Conservation (phyloP, 2,888 invertebrate genomes). For the Coleophora flavipennella region DNA sequence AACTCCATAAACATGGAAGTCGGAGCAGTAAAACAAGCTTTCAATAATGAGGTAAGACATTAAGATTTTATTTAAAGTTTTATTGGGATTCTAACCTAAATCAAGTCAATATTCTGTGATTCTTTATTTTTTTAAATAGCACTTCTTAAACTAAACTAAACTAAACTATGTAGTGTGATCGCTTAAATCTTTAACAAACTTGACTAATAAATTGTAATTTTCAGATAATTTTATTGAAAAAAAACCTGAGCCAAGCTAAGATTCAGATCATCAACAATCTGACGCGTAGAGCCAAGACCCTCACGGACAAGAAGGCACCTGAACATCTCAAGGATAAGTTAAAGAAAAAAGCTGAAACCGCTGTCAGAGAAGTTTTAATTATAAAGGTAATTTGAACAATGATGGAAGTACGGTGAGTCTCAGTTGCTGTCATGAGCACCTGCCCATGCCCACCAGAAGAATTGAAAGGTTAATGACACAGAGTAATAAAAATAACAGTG, state of each 20-base stretch:
- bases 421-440: no score
- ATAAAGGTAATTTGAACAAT: constrained; percentile 53
- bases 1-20: constrained; percentile 45
- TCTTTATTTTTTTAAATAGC: no score
- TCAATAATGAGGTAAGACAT: constrained; percentile 54
- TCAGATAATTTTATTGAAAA: constrained; percentile 56
- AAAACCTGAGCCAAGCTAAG: constrained; percentile 54
- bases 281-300: constrained; percentile 56
- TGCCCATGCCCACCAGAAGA: no score
- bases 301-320: constrained; percentile 46
- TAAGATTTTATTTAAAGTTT: background rate
- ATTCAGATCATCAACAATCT: constrained; percentile 58
- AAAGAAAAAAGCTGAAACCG: constrained; percentile 52
- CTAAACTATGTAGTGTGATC: no score
- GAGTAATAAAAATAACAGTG: no score
- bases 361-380: constrained; percentile 55
- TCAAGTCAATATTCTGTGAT: no score
- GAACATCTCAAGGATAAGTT: constrained; percentile 47
- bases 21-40: constrained; percentile 64
- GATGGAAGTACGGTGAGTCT: no score
- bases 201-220: background rate
- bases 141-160: no score
- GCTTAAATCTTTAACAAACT: background rate
- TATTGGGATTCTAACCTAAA: no score
- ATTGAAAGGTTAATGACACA: no score